Evolutionary conservation across 30 jellyfish, hydroid and myxozoan genomes (phyloP).

Genomic region (Aurelia sp.): DNA sequence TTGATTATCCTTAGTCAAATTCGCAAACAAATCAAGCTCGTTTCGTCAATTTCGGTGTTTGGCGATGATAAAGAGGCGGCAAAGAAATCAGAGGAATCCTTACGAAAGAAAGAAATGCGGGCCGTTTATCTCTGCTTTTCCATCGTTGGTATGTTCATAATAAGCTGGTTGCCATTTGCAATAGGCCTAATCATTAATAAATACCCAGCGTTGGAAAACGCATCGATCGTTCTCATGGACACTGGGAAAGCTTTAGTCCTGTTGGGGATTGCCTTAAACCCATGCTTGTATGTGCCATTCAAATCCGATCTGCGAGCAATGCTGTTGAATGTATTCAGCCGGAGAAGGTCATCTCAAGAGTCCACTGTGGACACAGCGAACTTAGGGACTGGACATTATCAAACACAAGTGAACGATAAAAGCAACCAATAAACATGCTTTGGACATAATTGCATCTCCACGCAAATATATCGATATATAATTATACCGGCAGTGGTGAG

Average conservation of each 20-base stretch:
- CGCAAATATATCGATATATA: too few species aligned
- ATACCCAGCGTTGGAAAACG: not conserved
- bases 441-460: too few species aligned
- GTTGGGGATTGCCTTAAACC: constrained; percentile 45
- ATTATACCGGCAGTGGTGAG: too few species aligned
- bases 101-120: constrained; percentile 65
- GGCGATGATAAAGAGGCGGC: constrained; percentile 55
- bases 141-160: constrained; percentile 36
- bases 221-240: constrained; percentile 10
- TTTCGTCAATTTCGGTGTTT: constrained; percentile 44
- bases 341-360: too few species aligned
- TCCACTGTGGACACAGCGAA: not conserved
- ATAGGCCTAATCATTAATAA: constrained; percentile 16
- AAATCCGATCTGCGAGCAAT: constrained; percentile 37
- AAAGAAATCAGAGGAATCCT: not conserved
- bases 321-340: constrained; percentile 5
- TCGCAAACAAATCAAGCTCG: constrained; percentile 44
- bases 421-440: too few species aligned
- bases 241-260: constrained; percentile 24
- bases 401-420: too few species aligned
- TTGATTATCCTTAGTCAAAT: constrained; percentile 32
- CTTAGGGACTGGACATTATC: not conserved
- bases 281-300: constrained; percentile 55
- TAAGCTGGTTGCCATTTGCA: constrained; percentile 36
- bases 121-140: constrained; percentile 61